Evolutionary conservation across 2,888 invertebrate species (phyloP).

Genomic region (Periphyllus acericola): DNA sequence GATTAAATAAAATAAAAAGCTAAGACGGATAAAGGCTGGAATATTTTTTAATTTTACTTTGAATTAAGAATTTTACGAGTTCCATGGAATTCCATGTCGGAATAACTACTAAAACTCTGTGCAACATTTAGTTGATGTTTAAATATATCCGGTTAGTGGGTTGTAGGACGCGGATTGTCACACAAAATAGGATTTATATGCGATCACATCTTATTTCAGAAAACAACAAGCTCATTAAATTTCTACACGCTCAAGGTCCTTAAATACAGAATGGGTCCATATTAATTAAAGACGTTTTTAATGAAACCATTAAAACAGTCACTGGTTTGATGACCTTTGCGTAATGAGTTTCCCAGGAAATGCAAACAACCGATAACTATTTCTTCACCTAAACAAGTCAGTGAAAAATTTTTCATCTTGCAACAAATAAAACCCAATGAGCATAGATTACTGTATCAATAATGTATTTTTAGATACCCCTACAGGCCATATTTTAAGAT

Average conservation of each 20-base stretch:
- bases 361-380: slow-evolving; percentile 10
- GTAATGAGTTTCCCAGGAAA: slow-evolving; percentile 3
- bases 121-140: slow-evolving; percentile 18
- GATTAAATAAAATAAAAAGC: neutral
- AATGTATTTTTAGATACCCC: neutral
- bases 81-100: neutral
- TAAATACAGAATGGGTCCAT: slow-evolving; percentile 1
- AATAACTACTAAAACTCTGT: slow-evolving; percentile 12
- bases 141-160: neutral
- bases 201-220: slow-evolving; percentile 13
- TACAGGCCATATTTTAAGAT: too few relatives aligned
- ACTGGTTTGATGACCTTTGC: slow-evolving; percentile 39
- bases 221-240: slow-evolving; percentile 43
- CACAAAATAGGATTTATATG: neutral
- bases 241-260: slow-evolving; percentile 4
- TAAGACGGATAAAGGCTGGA: neutral
- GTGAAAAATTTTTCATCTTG: neutral
- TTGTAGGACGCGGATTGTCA: neutral
- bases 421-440: neutral
- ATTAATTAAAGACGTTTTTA: slow-evolving; percentile 58
- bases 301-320: slow-evolving; percentile 48
- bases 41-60: slow-evolving; percentile 35
- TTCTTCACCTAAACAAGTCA: neutral
- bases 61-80: slow-evolving; percentile 23
- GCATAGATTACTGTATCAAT: neutral